A percentile compares a stretch with the other conserved stretches of the same genome.
phyloP scores from a whole-genome alignment of 2,888 invertebrate species.

The Pilophorus perplexus region DNA sequence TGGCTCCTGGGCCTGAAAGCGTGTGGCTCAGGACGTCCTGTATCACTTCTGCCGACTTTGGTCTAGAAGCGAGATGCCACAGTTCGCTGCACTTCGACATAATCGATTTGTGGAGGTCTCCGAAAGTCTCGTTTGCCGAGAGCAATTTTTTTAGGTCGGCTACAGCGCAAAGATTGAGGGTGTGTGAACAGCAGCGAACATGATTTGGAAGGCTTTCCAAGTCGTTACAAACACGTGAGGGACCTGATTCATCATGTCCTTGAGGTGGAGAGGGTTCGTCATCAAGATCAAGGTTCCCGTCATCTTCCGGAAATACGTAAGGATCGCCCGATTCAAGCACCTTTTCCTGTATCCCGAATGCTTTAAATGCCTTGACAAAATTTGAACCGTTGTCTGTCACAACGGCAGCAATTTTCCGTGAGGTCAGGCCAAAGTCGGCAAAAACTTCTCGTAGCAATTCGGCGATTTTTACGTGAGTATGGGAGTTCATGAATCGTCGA shows the following conservation, averaged over 20 bases:
- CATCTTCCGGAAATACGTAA: constrained; percentile 8
- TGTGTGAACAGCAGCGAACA: constrained; percentile 20
- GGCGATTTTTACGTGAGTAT: constrained; percentile 23
- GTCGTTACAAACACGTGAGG: neutral
- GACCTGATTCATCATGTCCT: neutral
- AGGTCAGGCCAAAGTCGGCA: constrained; percentile 15
- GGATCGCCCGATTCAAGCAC: constrained; percentile 8
- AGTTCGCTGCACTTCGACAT: constrained; percentile 31
- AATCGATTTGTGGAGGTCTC: constrained; percentile 1
- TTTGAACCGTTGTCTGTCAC: constrained; percentile 37
- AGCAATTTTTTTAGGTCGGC: constrained; percentile 20
- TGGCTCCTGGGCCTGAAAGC: constrained; percentile 28
- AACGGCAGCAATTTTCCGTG: constrained; percentile 23
- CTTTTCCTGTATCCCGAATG: constrained; percentile 35
- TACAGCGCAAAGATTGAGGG: constrained; percentile 17
- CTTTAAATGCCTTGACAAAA: constrained; percentile 37
- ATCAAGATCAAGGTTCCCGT: neutral
- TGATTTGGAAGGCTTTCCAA: constrained; percentile 23
- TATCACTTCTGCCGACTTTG: constrained; percentile 17
- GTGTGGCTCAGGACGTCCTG: constrained; percentile 27
- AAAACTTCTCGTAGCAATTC: constrained; percentile 4
- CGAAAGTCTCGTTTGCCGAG: neutral
- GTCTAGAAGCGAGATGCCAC: constrained; percentile 19
- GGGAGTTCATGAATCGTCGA: constrained; percentile 33
- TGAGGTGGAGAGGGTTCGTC: neutral